A percentile compares a stretch with the other conserved stretches of the same genome.
phyloP scores from a whole-genome alignment of 2,888 invertebrate genomes.

The Epicampocera succincta region DNA sequence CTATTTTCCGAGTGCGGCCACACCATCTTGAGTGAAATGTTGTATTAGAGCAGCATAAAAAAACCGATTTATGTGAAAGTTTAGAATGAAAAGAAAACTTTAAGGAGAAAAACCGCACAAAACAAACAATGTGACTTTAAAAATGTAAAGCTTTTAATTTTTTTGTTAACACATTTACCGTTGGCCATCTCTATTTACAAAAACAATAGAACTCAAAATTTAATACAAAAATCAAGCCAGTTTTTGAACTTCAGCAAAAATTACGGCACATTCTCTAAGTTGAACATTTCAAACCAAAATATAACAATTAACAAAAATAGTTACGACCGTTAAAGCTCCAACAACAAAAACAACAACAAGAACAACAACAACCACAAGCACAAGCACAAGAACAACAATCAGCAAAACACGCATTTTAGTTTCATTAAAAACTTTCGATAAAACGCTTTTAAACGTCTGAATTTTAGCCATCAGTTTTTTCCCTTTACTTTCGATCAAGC shows the following conservation, averaged over 20 bases:
- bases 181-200: conserved; percentile 68
- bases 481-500: conserved; percentile 45
- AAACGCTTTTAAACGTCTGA: conserved; percentile 55
- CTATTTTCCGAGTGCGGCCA: conserved; percentile 66
- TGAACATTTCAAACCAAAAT: conserved; percentile 46
- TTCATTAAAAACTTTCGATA: conserved; percentile 42
- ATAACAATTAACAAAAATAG: conserved; percentile 52
- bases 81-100: conserved; percentile 10
- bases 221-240: conserved; percentile 44
- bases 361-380: conserved; percentile 32
- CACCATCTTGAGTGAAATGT: conserved; percentile 66
- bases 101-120: no score
- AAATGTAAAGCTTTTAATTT: conserved; percentile 51
- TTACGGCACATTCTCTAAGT: conserved; percentile 12
- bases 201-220: conserved; percentile 69
- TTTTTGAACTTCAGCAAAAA: conserved; percentile 8
- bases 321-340: conserved; percentile 55
- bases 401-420: conserved; percentile 57
- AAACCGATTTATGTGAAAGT: not conserved
- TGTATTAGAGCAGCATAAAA: not conserved
- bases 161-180: conserved; percentile 61
- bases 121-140: conserved; percentile 65
- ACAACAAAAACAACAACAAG: conserved; percentile 35
- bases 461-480: conserved; percentile 57
- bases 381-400: conserved; percentile 43